phyloP scores from a whole-genome alignment of 2,888 invertebrate genomes.

The Pachycephus smyrnensis region DNA sequence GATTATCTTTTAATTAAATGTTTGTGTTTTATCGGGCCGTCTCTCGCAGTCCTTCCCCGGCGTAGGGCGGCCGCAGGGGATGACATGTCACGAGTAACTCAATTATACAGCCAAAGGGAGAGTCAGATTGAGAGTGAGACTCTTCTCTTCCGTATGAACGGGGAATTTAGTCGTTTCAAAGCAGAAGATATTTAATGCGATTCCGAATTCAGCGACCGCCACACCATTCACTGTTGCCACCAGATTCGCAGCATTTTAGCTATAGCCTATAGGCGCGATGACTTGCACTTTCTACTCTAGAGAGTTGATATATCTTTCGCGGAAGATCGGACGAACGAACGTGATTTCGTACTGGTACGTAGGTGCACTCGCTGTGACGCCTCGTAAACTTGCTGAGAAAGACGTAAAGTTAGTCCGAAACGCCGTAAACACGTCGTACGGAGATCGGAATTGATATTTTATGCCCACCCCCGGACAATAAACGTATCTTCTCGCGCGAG shows the following conservation, averaged over 20 bases:
- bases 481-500: conserved; percentile 23
- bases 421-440: conserved; percentile 47
- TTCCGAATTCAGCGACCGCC: too few species aligned
- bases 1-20: conserved; percentile 66
- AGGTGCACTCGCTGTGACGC: conserved; percentile 14
- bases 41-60: not conserved
- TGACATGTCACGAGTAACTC: conserved; percentile 53
- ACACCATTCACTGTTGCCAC: too few species aligned
- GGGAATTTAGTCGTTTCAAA: too few species aligned
- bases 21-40: conserved; percentile 57
- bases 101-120: conserved; percentile 41
- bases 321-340: conserved; percentile 1
- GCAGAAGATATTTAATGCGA: too few species aligned
- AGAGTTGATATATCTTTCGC: too few species aligned
- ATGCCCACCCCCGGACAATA: conserved; percentile 42
- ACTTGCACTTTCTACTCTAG: too few species aligned
- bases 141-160: too few species aligned
- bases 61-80: not conserved
- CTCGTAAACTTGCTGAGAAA: conserved; percentile 48
- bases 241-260: too few species aligned
- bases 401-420: conserved; percentile 47
- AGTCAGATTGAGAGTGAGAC: not conserved
- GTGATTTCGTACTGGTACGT: not conserved
- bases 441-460: conserved; percentile 54
- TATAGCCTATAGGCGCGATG: too few species aligned